Evolutionary conservation across 2,888 invertebrate species (phyloP), one percentile per base, ranked within the genome.

Genomic region (Limnephilus auricula): DNA sequence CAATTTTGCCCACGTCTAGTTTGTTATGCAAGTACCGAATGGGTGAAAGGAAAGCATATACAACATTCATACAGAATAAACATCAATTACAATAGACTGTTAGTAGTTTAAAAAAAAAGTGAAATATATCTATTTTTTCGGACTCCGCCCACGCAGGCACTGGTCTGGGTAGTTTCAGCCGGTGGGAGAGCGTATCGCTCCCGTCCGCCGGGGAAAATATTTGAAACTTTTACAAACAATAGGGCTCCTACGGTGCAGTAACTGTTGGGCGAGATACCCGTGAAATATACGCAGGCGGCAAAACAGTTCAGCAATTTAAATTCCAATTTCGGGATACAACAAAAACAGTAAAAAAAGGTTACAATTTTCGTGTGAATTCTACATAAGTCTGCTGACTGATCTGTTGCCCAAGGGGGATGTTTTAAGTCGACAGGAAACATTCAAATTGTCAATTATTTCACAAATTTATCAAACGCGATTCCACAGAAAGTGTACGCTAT

Each of bases 301-400:
- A 85, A 85, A 85, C 34, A 30, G 9, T 45, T 37, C 85, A 30
- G 40, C 85, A 37, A 85, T 30, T 85, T n/a, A 10, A 85, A 85
- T 45, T 85, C n/a, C 30, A 40, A 85, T 85, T 85, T 85, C 45
- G 10, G n/a, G 85, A 18, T 40, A 34, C 80, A 32, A 32, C 32
- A 32, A 80, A 80, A 31, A 80, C 80, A 31, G 32, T 80, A 31
- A 80, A 80, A n/a, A 65, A 65, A 25, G 65, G 65, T n/a, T 65
- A 65, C 0, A 65, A 65, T 65, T 65, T n/a, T 65, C 65, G 65
- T 65, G 65, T 65, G n/a, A 65, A 31, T 34, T 82, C 25, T 82
- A 82, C 82, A 15, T 25, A 32, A 25, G 34, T 32, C 25, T 18
- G 13, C 34, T 15, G 34, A 65, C 65, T 15, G 32, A 25, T 82